These are phyloP conservation scores for Caenorhabditis angaria DNA, from an alignment of 2,888 invertebrate genomes.

Conservation along the genomic window DNA sequence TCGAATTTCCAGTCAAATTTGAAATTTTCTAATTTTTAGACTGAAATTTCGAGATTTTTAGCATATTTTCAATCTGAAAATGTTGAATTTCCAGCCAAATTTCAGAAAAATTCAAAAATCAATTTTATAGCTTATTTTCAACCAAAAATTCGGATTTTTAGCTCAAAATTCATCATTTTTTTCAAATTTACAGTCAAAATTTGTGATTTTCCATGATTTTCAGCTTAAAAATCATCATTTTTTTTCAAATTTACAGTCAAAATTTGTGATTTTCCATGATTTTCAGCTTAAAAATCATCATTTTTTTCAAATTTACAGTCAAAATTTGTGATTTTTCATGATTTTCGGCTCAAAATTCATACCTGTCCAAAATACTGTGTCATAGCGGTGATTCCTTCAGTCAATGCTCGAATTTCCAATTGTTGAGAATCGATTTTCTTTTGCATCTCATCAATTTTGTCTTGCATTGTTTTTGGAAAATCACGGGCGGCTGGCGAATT, in stretches of 20 bases:
- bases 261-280: too few species aligned
- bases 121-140: too few species aligned
- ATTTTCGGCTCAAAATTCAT: neutral
- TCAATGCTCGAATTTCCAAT: neutral
- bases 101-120: too few species aligned
- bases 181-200: too few species aligned
- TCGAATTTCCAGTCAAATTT: too few species aligned
- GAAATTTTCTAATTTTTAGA: too few species aligned
- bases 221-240: neutral
- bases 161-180: too few species aligned
- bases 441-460: slow-evolving; percentile 6
- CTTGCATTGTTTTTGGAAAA: slow-evolving; percentile 9
- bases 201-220: too few species aligned
- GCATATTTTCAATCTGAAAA: too few species aligned
- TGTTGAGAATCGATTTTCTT: slow-evolving; percentile 6
- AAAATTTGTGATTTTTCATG: too few species aligned
- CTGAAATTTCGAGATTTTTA: too few species aligned
- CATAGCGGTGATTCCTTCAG: slow-evolving; percentile 10
- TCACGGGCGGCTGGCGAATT: neutral
- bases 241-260: neutral
- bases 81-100: too few species aligned
- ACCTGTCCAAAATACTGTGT: neutral
- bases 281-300: neutral
- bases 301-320: neutral
- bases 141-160: neutral